Conservation (phyloP, 2,888 invertebrate genomes). For the Phytoseiulus persimilis region DNA sequence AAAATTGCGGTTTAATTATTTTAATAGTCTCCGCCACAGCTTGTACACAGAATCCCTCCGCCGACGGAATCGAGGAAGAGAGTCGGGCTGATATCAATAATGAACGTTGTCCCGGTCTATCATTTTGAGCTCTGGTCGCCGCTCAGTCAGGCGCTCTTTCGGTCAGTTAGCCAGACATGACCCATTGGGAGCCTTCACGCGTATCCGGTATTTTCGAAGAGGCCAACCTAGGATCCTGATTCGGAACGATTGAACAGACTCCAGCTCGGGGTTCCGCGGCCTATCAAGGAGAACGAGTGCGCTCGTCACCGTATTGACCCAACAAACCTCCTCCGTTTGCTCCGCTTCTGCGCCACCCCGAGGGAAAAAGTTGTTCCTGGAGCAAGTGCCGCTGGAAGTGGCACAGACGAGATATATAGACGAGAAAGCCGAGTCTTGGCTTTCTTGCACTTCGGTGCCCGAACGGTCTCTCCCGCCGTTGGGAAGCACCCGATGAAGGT, state of each 20-base stretch:
- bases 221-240: neutral
- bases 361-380: too few relatives aligned
- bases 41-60: neutral
- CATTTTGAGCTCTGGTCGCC: neutral
- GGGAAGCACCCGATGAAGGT: neutral
- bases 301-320: too few relatives aligned
- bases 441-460: neutral
- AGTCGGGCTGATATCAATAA: neutral
- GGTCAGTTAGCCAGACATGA: neutral
- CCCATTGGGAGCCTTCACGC: neutral
- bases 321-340: too few relatives aligned
- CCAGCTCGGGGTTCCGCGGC: too few relatives aligned
- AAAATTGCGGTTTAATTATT: constrained; percentile 39
- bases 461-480: neutral
- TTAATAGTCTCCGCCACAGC: constrained; percentile 14
- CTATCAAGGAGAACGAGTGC: too few relatives aligned
- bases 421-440: neutral
- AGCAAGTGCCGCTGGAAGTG: too few relatives aligned
- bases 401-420: too few relatives aligned
- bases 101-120: neutral
- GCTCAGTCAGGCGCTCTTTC: neutral
- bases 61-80: neutral
- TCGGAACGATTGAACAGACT: neutral
- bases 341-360: too few relatives aligned
- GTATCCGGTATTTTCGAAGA: neutral